Percentiles rank a stretch among this genome's conserved stretches.
Evolutionary conservation across 2,888 invertebrate species (phyloP).

Genomic region (Idaea biselata): DNA sequence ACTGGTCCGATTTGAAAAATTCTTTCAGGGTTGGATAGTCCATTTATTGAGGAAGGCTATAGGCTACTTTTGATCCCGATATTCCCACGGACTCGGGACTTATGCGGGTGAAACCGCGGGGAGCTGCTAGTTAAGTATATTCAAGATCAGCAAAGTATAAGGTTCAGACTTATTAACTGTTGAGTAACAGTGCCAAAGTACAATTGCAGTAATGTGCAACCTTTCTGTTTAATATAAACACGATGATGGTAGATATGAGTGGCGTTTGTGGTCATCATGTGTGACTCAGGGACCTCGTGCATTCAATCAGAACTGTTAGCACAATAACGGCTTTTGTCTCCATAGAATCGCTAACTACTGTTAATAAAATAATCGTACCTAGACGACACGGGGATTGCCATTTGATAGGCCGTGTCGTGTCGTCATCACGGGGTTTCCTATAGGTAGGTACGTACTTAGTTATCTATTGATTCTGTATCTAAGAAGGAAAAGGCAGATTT

Average conservation of each 20-base stretch:
- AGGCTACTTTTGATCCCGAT: no score
- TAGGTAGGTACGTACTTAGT: neutral
- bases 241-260: neutral
- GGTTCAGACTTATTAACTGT: neutral
- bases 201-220: neutral
- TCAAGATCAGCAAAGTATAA: neutral
- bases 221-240: neutral
- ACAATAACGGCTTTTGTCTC: neutral
- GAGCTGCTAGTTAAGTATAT: no score
- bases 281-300: slow-evolving; percentile 4
- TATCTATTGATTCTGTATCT: neutral
- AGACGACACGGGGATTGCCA: neutral
- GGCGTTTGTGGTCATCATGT: neutral
- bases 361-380: slow-evolving; percentile 1
- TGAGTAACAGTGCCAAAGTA: neutral
- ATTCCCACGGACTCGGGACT: no score
- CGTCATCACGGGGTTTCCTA: neutral
- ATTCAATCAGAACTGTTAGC: neutral
- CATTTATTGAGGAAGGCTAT: no score
- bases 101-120: no score
- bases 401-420: neutral
- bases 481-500: neutral
- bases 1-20: no score
- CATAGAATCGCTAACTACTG: neutral
- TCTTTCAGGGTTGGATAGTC: no score